Evolutionary conservation across 2,797 vertebrate species (phyloP).

Genomic region (Champsocephalus gunnari): DNA sequence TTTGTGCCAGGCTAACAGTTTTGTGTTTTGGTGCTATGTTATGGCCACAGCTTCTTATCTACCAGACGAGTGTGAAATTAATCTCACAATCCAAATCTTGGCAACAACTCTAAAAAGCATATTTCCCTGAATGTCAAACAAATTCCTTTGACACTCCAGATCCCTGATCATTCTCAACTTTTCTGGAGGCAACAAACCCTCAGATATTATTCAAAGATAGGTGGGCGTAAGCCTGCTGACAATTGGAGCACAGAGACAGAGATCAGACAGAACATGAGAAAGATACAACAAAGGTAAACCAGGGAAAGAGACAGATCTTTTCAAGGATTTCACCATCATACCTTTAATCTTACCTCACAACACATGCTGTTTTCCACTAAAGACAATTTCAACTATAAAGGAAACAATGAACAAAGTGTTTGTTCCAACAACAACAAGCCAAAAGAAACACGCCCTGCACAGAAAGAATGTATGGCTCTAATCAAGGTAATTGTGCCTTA

Average conservation of each 20-base stretch:
- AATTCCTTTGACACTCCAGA: slow-evolving; percentile 8
- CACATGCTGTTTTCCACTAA: slow-evolving; percentile 9
- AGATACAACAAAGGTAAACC: slow-evolving; percentile 14
- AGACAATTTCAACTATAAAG: background rate
- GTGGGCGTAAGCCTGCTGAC: slow-evolving; percentile 4
- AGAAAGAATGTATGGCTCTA: slow-evolving; percentile 32
- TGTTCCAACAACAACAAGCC: background rate
- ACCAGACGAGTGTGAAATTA: too few species aligned
- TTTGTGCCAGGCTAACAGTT: too few species aligned
- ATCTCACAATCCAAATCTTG: too few species aligned
- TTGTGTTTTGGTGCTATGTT: too few species aligned
- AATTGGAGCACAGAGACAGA: slow-evolving; percentile 8
- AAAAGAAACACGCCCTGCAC: background rate
- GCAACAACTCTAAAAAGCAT: background rate
- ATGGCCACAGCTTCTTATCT: too few species aligned
- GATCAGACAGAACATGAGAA: slow-evolving; percentile 26
- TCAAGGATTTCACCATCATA: slow-evolving; percentile 9
- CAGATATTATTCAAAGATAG: slow-evolving; percentile 13
- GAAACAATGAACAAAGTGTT: background rate
- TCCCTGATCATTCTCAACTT: slow-evolving; percentile 3
- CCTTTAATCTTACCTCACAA: slow-evolving; percentile 25
- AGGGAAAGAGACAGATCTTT: slow-evolving; percentile 2
- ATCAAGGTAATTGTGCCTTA: slow-evolving; percentile 44
- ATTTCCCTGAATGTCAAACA: slow-evolving; percentile 18
- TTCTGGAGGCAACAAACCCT: slow-evolving; percentile 19